Evolutionary conservation across 2,888 invertebrate species (phyloP), one percentile per base, ranked within the genome.

Genomic region (Ochropleura plecta): DNA sequence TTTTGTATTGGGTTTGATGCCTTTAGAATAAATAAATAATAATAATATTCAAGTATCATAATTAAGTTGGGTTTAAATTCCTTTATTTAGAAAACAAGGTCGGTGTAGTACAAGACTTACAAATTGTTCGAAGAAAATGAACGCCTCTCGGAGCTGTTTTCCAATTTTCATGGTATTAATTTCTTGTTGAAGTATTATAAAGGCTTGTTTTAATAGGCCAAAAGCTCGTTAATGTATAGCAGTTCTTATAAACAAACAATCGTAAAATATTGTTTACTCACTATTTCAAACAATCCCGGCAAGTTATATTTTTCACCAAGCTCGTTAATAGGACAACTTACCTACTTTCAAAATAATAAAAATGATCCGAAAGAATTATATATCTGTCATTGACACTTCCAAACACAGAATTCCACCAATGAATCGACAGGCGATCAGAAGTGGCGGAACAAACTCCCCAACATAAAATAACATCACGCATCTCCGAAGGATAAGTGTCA

Each of bases 1-100:
- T n/a, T n/a, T n/a, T n/a, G n/a, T n/a, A n/a, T n/a, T n/a, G n/a
- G n/a, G n/a, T n/a, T n/a, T n/a, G n/a, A n/a, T n/a, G n/a, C n/a
- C n/a, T n/a, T n/a, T n/a, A n/a, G n/a, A n/a, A n/a, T n/a, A n/a
- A n/a, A n/a, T n/a, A n/a, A n/a, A n/a, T n/a, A n/a, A n/a, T n/a
- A n/a, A n/a, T n/a, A n/a, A n/a, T 75, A 72, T 66, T 83, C 75
- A 75, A 75, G 84, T 75, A 66, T 69, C 64, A 78, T 67, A 86
- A 76, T 74, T 68, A 72, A 73, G 73, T 74, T 65, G 49, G 68
- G 40, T 59, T 46, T 55, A 79, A 51, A 76, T 42, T 55, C 73
- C 71, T 72, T 75, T 80, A 76, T 82, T 84, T 64, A 48, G 44
- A 67, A 70, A 68, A 82, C 84, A 70, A 70, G 70, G 16, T 44